Percentiles rank a stretch among this genome's conserved stretches.
Conservation (phyloP, 2,113 vertebrate species). For the Cryptotis parvus region DNA sequence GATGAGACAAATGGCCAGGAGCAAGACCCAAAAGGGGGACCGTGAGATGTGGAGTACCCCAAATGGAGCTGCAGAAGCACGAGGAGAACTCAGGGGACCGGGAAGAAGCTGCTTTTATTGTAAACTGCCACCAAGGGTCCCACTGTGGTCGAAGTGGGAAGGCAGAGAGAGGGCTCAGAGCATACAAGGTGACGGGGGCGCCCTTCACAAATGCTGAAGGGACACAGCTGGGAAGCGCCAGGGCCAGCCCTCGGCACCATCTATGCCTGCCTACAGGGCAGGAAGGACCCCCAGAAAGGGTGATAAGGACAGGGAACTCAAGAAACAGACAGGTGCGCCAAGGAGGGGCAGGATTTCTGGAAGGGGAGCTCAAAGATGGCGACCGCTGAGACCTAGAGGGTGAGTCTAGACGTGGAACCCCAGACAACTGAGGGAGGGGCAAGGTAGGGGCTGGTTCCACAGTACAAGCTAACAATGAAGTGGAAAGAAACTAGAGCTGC, state of each 20-base stretch:
- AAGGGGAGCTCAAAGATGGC: neutral
- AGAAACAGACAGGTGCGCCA: neutral
- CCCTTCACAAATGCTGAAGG: neutral
- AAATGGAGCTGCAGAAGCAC: neutral
- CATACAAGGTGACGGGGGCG: neutral
- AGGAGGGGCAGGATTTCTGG: neutral
- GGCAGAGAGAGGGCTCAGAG: neutral
- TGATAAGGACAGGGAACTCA: rapidly evolving
- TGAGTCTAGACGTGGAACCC: no score
- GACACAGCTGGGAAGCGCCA: no score
- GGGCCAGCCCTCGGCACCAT: no score
- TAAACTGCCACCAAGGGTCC: no score
- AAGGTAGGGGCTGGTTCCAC: no score
- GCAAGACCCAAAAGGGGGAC: neutral
- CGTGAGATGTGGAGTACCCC: neutral
- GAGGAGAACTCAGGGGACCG: neutral
- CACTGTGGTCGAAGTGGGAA: neutral
- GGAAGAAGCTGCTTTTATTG: no score
- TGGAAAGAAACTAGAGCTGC: no score
- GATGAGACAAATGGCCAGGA: neutral
- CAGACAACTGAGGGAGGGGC: no score
- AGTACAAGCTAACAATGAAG: no score
- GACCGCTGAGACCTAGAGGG: no score
- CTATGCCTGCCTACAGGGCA: neutral
- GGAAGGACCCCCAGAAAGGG: neutral